These are phyloP conservation scores for Agonopterix subpropinquella DNA, from an alignment of 2,888 invertebrate species.

Conservation along the genomic window DNA sequence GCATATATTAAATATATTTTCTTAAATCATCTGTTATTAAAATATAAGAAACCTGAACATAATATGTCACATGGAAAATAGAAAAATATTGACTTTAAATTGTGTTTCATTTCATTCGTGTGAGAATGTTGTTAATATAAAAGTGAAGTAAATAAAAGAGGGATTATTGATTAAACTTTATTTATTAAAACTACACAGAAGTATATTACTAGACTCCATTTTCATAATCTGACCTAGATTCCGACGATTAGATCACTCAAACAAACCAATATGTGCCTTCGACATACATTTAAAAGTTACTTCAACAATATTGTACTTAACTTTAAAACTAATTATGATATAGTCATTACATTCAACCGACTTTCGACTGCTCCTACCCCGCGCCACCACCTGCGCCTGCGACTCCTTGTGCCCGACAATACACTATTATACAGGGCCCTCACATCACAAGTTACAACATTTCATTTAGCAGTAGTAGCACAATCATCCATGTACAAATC, in stretches of 20 bases:
- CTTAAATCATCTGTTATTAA: not conserved
- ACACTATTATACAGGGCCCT: not conserved
- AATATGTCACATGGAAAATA: conserved; percentile 31
- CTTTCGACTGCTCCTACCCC: not conserved
- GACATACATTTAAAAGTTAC: conserved; percentile 51
- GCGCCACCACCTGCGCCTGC: not conserved
- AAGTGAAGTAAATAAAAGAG: conserved; percentile 14
- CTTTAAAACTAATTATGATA: conserved; percentile 57
- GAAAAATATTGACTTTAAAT: conserved; percentile 30
- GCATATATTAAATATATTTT: too few species aligned
- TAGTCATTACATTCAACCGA: conserved; percentile 26
- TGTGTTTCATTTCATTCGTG: conserved; percentile 24
- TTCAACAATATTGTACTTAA: conserved; percentile 73
- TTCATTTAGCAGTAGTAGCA: conserved; percentile 23
- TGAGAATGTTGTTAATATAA: conserved; percentile 16
- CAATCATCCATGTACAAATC: conserved; percentile 35
- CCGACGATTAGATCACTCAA: conserved; percentile 55
- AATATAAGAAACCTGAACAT: conserved; percentile 15
- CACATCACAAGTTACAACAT: too few species aligned
- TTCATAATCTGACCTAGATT: conserved; percentile 52
- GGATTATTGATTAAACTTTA: conserved; percentile 54
- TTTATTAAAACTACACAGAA: conserved; percentile 70
- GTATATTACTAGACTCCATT: conserved; percentile 53
- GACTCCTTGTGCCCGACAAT: not conserved
- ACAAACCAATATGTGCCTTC: conserved; percentile 59